Evolutionary conservation across 2,888 invertebrate genomes (phyloP).

Genomic region (Ormyrus nitidulus): DNA sequence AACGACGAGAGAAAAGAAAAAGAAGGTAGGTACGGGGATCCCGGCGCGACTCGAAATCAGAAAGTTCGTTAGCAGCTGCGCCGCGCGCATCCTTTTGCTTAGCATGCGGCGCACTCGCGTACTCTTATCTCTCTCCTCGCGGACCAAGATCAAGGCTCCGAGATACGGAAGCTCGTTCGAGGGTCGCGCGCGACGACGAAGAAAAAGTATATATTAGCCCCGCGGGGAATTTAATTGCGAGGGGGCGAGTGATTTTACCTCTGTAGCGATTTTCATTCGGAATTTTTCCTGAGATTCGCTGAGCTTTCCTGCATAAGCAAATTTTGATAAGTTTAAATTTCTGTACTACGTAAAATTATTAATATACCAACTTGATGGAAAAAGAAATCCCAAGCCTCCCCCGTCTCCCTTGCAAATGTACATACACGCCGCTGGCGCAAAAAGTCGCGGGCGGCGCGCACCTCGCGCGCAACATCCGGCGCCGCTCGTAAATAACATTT

Average conservation of each 20-base stretch:
- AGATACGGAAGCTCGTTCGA: neutral
- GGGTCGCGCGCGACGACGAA: neutral
- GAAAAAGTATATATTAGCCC: no score
- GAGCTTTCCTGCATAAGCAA: no score
- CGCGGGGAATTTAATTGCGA: no score
- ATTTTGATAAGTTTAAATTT: no score
- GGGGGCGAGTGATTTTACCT: no score
- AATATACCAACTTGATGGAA: no score
- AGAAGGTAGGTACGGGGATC: neutral
- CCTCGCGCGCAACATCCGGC: conserved; percentile 33
- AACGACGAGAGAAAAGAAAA: neutral
- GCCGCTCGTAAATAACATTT: conserved; percentile 43
- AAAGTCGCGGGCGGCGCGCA: neutral
- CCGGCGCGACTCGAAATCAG: neutral
- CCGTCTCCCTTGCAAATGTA: no score
- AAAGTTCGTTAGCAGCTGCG: neutral
- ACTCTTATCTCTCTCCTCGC: neutral
- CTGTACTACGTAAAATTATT: no score
- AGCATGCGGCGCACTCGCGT: conserved; percentile 10
- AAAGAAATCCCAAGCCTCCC: no score
- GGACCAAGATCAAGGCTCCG: conserved; percentile 31
- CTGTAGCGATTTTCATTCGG: no score
- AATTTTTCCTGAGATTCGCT: no score
- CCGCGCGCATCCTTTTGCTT: conserved; percentile 17
- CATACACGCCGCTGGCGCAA: neutral